These are phyloP conservation scores for Chrysolina americana DNA, from an alignment of 2,888 invertebrate genomes.

Conservation along the genomic window DNA sequence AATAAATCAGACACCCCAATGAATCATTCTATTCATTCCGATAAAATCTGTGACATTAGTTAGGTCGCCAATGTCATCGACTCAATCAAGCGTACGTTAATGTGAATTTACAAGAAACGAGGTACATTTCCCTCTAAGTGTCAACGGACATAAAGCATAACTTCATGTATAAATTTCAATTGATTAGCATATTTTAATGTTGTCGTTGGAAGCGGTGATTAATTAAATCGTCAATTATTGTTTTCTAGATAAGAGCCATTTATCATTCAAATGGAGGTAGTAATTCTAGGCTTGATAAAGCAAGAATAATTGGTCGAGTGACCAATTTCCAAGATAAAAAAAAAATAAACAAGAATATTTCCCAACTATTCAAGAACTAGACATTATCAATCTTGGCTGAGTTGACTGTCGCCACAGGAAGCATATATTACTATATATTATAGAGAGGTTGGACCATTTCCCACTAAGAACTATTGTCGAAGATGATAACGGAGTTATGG, in stretches of 20 bases:
- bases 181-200: conserved; percentile 42
- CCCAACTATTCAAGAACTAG: not conserved
- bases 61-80: not conserved
- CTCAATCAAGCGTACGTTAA: not conserved
- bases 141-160: conserved; percentile 27
- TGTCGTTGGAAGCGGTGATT: conserved; percentile 38
- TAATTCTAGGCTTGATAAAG: conserved; percentile 37
- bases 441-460: too few relatives aligned
- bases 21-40: too few relatives aligned
- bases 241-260: conserved; percentile 42
- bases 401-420: not conserved
- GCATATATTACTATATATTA: not conserved
- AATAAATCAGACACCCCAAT: too few relatives aligned
- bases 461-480: too few relatives aligned
- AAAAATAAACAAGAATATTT: conserved; percentile 17
- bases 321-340: conserved; percentile 33
- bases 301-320: conserved; percentile 38
- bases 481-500: too few relatives aligned
- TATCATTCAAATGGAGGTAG: conserved; percentile 39
- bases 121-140: not conserved
- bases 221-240: conserved; percentile 44
- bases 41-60: not conserved
- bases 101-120: not conserved
- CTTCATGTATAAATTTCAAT: conserved; percentile 37
- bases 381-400: conserved; percentile 7